A percentile compares a stretch with the other conserved stretches of the same genome.
phyloP scores from a whole-genome alignment of 2,888 invertebrate species.

The Pachydiplax longipennis region DNA sequence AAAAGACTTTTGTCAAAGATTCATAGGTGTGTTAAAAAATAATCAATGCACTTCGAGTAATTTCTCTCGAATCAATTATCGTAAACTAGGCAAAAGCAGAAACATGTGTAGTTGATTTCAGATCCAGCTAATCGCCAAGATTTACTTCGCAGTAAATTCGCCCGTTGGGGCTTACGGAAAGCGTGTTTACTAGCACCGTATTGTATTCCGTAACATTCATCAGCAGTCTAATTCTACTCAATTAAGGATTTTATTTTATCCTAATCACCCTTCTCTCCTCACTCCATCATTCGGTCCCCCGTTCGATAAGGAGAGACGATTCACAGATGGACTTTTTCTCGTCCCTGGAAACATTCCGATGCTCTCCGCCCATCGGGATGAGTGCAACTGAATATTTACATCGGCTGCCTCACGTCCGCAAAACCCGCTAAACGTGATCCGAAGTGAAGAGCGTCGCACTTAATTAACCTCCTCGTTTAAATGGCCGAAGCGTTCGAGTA shows the following conservation, averaged over 20 bases:
- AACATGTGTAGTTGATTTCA: too few relatives aligned
- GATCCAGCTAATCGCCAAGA: too few relatives aligned
- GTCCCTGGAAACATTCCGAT: too few relatives aligned
- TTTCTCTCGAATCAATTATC: too few relatives aligned
- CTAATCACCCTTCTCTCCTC: neutral
- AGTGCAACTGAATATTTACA: neutral
- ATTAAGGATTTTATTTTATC: neutral
- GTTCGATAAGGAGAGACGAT: neutral
- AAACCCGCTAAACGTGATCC: neutral
- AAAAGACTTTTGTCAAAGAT: too few relatives aligned
- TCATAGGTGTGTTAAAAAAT: too few relatives aligned
- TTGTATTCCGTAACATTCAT: neutral
- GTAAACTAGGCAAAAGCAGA: too few relatives aligned
- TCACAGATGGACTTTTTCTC: too few relatives aligned
- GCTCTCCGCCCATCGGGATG: neutral
- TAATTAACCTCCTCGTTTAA: neutral
- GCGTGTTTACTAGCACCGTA: neutral
- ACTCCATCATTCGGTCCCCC: neutral
- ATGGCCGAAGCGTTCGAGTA: neutral
- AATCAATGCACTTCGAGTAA: too few relatives aligned
- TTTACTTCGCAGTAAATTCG: too few relatives aligned
- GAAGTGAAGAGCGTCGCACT: neutral
- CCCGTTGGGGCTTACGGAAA: neutral
- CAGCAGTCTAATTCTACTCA: neutral
- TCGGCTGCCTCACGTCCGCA: neutral